A percentile compares a stretch with the other conserved stretches of the same genome.
These are phyloP conservation scores for Pseudomyrmex flavicornis DNA, from an alignment of 1,140 invertebrate species.

Conservation along the genomic window DNA sequence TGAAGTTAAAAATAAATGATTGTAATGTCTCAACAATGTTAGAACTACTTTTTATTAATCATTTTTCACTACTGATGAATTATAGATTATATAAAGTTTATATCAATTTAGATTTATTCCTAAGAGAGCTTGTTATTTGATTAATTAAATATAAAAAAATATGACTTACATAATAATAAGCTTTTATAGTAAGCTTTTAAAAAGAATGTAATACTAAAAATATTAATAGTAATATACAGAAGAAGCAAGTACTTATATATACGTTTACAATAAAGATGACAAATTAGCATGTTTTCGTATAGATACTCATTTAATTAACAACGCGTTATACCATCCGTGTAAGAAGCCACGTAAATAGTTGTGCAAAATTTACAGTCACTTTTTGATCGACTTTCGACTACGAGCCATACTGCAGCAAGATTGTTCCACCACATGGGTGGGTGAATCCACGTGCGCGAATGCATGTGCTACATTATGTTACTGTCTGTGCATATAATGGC, in stretches of 20 bases:
- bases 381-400: slow-evolving; percentile 37
- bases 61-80: no score
- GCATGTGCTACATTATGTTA: slow-evolving; percentile 53
- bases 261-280: neutral
- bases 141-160: no score
- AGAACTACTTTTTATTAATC: no score
- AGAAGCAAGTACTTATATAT: neutral
- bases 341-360: neutral
- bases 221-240: neutral
- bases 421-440: slow-evolving; percentile 75
- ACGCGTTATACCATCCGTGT: neutral
- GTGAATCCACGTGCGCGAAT: slow-evolving; percentile 2
- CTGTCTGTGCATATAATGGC: slow-evolving; percentile 56
- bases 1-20: no score
- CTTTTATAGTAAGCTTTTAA: no score
- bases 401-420: slow-evolving; percentile 16
- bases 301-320: slow-evolving; percentile 35
- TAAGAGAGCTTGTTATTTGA: no score
- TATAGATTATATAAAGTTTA: no score
- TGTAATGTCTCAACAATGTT: no score
- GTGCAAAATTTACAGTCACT: slow-evolving; percentile 9
- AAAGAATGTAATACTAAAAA: no score
- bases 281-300: neutral
- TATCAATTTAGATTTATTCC: no score
- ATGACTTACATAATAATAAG: no score